Evolutionary conservation across 2,888 invertebrate genomes (phyloP).

Genomic region (Trissonchulus latispiculum): DNA sequence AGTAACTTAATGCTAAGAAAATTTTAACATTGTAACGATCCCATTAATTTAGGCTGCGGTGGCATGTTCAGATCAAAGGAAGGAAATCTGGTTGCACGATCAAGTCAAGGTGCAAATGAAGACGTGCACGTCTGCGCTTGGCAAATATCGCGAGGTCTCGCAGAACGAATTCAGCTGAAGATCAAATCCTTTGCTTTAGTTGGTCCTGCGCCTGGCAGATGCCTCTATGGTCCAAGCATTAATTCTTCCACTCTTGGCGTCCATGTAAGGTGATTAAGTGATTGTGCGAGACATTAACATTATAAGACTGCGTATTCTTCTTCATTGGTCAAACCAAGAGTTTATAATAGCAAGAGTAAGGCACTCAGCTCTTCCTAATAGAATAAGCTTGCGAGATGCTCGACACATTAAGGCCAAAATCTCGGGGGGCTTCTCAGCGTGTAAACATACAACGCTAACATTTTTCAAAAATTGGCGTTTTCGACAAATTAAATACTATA

Average conservation of each 20-base stretch:
- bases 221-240: neutral
- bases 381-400: too few relatives aligned
- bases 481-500: too few relatives aligned
- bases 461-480: too few relatives aligned
- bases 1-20: too few relatives aligned
- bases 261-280: neutral
- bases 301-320: too few relatives aligned
- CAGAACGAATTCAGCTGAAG: conserved; percentile 26
- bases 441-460: too few relatives aligned
- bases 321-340: too few relatives aligned
- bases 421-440: too few relatives aligned
- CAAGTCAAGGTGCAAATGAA: conserved; percentile 27
- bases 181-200: conserved; percentile 13
- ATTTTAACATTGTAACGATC: neutral
- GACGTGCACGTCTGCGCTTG: conserved; percentile 33
- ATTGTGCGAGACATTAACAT: too few relatives aligned
- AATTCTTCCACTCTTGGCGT: neutral
- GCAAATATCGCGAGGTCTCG: conserved; percentile 30
- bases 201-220: neutral
- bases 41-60: conserved; percentile 32
- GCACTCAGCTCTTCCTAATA: too few relatives aligned
- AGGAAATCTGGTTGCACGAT: conserved; percentile 26
- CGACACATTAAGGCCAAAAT: too few relatives aligned
- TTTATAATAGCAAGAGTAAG: too few relatives aligned
- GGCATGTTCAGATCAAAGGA: conserved; percentile 29